Evolutionary conservation across 2,113 vertebrate species (phyloP).

Genomic region (Hypomesus transpacificus): DNA sequence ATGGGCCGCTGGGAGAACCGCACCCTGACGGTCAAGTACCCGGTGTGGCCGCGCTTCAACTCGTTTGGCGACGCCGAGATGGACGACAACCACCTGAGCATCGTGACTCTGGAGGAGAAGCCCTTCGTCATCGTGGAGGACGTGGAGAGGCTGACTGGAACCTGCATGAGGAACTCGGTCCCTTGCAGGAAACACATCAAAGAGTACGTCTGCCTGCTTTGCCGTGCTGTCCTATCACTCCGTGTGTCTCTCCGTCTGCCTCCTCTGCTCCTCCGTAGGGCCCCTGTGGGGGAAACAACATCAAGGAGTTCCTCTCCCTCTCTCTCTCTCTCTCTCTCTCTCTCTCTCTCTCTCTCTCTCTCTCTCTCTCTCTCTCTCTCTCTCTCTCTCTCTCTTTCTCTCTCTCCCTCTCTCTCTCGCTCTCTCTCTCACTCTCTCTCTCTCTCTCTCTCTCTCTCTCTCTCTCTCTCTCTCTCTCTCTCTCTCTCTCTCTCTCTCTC

Average conservation of each 20-base stretch:
- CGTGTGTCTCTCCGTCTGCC: neutral
- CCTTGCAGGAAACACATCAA: slow-evolving; percentile 93
- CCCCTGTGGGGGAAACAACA: no score
- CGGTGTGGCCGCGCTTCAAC: slow-evolving; percentile 94
- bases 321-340: neutral
- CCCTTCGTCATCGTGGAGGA: slow-evolving; percentile 97
- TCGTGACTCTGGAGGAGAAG: slow-evolving; percentile 97
- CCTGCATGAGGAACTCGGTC: slow-evolving; percentile 95
- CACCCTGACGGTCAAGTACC: slow-evolving; percentile 87
- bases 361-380: neutral
- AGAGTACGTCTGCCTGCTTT: slow-evolving; percentile 77
- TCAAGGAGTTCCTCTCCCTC: neutral
- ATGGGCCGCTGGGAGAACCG: slow-evolving; percentile 96
- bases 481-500: neutral
- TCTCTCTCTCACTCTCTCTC: neutral
- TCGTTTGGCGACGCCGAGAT: slow-evolving; percentile 87
- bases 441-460: neutral
- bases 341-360: neutral
- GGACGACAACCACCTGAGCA: slow-evolving; percentile 93
- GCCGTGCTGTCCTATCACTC: neutral
- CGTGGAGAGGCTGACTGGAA: slow-evolving; percentile 91
- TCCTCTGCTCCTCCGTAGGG: neutral
- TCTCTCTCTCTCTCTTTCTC: neutral
- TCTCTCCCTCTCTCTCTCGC: neutral
- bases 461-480: no score